Percentiles rank a stretch among this genome's conserved stretches.
Conservation (phyloP, 2,797 vertebrate species). For the Allobates femoralis region DNA sequence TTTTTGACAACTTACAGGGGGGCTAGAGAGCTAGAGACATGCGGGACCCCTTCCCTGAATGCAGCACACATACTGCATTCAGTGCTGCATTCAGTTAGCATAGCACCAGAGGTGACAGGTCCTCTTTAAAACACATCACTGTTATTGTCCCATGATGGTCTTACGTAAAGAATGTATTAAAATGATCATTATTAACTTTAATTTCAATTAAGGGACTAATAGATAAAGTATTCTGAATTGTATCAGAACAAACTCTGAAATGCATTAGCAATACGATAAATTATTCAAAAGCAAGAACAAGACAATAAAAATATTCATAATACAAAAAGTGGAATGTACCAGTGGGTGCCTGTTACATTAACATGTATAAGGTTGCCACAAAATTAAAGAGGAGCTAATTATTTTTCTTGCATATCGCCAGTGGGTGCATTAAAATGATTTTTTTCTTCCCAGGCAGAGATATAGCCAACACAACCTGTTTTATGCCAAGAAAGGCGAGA, state of each 20-base stretch:
- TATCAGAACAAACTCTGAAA: neutral
- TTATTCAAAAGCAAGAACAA: neutral
- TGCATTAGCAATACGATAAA: slow-evolving; percentile 5
- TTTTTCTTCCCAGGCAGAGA: slow-evolving; percentile 27
- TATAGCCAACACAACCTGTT: slow-evolving; percentile 35
- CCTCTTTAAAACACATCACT: too few relatives aligned
- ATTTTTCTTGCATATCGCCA: slow-evolving; percentile 26
- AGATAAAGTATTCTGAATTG: neutral
- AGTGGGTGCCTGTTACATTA: slow-evolving; percentile 22
- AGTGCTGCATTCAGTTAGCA: too few relatives aligned
- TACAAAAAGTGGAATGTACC: neutral
- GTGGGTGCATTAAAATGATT: slow-evolving; percentile 33
- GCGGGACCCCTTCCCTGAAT: too few relatives aligned
- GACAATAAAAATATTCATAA: slow-evolving; percentile 21
- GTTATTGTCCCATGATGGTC: neutral
- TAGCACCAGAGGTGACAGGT: too few relatives aligned
- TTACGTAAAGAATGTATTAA: neutral
- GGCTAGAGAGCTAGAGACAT: too few relatives aligned
- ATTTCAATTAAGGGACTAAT: neutral
- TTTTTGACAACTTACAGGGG: too few relatives aligned
- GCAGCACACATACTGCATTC: too few relatives aligned
- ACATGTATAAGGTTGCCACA: slow-evolving; percentile 23
- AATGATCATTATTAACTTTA: neutral
- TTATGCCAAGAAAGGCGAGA: slow-evolving; percentile 20
- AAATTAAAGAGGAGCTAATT: slow-evolving; percentile 17